A percentile compares a stretch with the other conserved stretches of the same genome.
Conservation (phyloP, 2,113 vertebrate genomes). For the Burhinus bistriatus region DNA sequence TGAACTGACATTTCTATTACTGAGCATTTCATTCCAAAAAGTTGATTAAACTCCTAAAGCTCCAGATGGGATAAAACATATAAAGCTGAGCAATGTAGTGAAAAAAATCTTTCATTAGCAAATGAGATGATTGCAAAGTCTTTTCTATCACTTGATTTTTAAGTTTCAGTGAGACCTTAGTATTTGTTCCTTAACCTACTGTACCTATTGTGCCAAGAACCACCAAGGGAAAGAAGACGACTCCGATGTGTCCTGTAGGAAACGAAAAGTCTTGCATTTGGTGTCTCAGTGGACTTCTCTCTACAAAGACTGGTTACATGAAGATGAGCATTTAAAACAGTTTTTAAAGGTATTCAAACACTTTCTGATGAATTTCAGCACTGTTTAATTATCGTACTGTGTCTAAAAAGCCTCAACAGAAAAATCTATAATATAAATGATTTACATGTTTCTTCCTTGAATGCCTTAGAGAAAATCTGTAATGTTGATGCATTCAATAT, state of each 20-base stretch:
- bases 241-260: conserved; percentile 85
- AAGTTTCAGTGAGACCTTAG: not conserved
- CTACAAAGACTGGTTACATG: conserved; percentile 87
- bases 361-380: not conserved
- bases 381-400: not conserved
- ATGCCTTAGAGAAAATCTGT: not conserved
- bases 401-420: not conserved
- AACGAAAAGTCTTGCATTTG: conserved; percentile 90
- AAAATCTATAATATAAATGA: not conserved
- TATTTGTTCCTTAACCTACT: conserved; percentile 80
- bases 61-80: not conserved
- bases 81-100: not conserved
- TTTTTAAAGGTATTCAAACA: conserved; percentile 87
- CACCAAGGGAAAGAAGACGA: conserved; percentile 84
- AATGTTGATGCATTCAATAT: not conserved
- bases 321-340: conserved; percentile 90
- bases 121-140: not conserved
- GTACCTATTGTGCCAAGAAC: conserved; percentile 91
- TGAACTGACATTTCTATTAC: not conserved
- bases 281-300: conserved; percentile 92
- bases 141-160: not conserved
- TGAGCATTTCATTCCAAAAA: not conserved
- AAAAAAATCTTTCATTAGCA: not conserved
- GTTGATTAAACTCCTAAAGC: not conserved
- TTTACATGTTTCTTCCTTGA: not conserved